A percentile compares a stretch with the other conserved stretches of the same genome.
These are phyloP conservation scores for Hetaerina americana DNA, from an alignment of 1,140 invertebrate species.

Conservation along the genomic window DNA sequence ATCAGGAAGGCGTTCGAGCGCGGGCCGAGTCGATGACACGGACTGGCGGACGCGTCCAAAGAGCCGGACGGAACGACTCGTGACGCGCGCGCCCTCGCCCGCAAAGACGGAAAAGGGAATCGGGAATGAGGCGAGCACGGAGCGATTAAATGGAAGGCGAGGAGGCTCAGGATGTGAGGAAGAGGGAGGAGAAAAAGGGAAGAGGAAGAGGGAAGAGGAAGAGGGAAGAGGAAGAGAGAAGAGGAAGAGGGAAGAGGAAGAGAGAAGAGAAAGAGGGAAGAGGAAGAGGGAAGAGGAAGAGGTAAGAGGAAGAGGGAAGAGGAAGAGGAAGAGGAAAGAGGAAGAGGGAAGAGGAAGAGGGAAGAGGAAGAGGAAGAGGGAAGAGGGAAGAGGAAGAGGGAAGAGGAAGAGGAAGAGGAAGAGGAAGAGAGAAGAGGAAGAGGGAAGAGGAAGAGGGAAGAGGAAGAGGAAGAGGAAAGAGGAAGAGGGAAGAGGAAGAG, in stretches of 20 bases:
- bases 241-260: neutral
- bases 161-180: no score
- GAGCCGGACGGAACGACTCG: neutral
- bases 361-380: slow-evolving; percentile 2
- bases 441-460: neutral
- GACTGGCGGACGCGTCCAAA: neutral
- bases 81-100: neutral
- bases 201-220: slow-evolving; percentile 10
- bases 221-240: slow-evolving; percentile 6
- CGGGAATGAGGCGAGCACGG: no score
- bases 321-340: neutral
- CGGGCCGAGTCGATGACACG: neutral
- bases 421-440: neutral
- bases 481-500: slow-evolving; percentile 1
- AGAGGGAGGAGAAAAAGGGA: slow-evolving; percentile 4
- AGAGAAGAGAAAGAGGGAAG: slow-evolving; percentile 10
- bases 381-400: neutral
- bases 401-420: neutral
- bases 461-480: slow-evolving; percentile 1
- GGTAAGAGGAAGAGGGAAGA: neutral
- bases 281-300: neutral
- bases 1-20: no score
- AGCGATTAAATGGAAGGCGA: no score
- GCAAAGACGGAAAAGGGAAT: neutral
- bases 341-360: neutral